Percentiles rank a stretch among this genome's conserved stretches.
phyloP scores from a whole-genome alignment of 1,140 invertebrate species.

The Glomeris maerens region DNA sequence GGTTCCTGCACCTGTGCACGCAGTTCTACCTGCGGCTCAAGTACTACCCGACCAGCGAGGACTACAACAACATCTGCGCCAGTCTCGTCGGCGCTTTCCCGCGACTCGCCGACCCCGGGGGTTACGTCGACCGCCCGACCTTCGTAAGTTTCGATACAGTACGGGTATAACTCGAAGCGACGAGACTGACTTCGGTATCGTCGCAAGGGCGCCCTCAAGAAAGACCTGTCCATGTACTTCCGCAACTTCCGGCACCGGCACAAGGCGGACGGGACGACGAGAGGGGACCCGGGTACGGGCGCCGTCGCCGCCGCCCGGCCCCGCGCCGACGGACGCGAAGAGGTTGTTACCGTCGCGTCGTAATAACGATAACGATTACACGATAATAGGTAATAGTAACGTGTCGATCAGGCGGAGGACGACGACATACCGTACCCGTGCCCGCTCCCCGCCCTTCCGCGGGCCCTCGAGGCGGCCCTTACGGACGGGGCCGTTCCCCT shows the following conservation, averaged over 20 bases:
- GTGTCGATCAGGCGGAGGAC: too few relatives aligned
- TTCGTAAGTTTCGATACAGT: background rate
- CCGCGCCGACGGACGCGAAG: too few relatives aligned
- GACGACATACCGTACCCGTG: too few relatives aligned
- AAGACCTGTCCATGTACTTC: background rate
- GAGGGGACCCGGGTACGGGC: too few relatives aligned
- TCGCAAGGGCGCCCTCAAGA: background rate
- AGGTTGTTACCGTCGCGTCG: too few relatives aligned
- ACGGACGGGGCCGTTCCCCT: too few relatives aligned
- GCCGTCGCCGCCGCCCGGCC: too few relatives aligned
- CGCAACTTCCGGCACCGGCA: background rate
- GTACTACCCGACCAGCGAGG: background rate
- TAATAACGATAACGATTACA: too few relatives aligned
- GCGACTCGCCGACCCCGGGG: background rate
- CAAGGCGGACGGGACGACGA: too few relatives aligned
- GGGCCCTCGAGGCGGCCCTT: too few relatives aligned
- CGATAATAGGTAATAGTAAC: too few relatives aligned
- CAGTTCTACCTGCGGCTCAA: background rate
- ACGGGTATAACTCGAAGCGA: background rate
- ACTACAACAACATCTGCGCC: background rate
- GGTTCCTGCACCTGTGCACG: conserved; percentile 1
- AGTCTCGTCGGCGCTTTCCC: background rate
- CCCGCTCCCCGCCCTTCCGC: too few relatives aligned
- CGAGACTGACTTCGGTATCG: background rate
- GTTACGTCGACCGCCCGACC: background rate